A percentile compares a stretch with the other conserved stretches of the same genome.
Evolutionary conservation across 2,888 invertebrate genomes (phyloP).

Genomic region (Hyles lineata): DNA sequence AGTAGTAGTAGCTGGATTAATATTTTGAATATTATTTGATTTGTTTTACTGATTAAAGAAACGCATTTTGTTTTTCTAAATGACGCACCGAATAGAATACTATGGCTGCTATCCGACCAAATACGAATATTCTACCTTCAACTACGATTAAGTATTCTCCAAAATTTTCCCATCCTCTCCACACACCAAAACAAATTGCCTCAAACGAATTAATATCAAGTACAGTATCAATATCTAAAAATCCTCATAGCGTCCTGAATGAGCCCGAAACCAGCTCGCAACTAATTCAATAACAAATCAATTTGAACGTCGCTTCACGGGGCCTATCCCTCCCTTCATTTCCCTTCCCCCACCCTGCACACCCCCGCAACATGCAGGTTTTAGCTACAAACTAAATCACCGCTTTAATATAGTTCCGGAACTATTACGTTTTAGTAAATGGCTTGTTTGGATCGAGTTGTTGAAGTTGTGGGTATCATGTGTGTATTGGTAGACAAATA

Average conservation of each 20-base stretch:
- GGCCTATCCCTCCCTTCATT: neutral
- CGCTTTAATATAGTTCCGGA: neutral
- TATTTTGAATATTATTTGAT: too few species aligned
- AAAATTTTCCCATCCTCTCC: too few species aligned
- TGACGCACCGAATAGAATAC: too few species aligned
- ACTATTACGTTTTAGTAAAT: neutral
- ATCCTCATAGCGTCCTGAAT: neutral
- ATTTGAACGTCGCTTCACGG: constrained; percentile 33
- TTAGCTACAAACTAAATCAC: constrained; percentile 10
- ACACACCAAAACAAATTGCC: too few species aligned
- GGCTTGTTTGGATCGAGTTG: neutral
- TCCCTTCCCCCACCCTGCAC: neutral
- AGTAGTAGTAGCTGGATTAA: too few species aligned
- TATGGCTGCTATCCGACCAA: too few species aligned
- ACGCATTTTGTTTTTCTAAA: too few species aligned
- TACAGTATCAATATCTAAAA: neutral
- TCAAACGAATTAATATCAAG: neutral
- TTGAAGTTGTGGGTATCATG: neutral
- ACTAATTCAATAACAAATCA: constrained; percentile 25
- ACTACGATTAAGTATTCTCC: too few species aligned
- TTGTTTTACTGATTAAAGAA: too few species aligned
- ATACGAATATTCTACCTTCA: too few species aligned
- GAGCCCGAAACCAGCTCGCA: neutral
- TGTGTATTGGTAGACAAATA: too few species aligned
- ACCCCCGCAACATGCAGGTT: neutral